Base-by-base conservation (phyloP, 1,140 invertebrate genomes). In the Apis laboriosa region DNA sequence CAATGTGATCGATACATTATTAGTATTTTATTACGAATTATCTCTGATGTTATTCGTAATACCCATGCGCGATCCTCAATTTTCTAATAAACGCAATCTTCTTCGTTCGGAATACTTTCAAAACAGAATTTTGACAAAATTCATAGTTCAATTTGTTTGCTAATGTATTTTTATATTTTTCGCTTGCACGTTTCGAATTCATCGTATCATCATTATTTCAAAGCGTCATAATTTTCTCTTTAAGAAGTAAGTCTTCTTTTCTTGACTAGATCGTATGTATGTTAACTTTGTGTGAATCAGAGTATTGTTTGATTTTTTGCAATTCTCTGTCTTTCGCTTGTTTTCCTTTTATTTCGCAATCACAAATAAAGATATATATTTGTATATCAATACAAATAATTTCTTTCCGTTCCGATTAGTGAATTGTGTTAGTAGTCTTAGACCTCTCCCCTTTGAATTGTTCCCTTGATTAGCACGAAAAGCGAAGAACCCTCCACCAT, bases 401-500 rank as follows among this genome's bases (percentile, higher is more conserved):
- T 66, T 24, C 24, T 51, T 67, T 55, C n/a, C 64, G 43, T 0
- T 17, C 63, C 66, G 28, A 83, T 78, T 70, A 83, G 21, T 83
- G 63, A 77, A 49, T 67, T 66, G 71, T 70, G 77, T 88, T 85
- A 85, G 84, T 79, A 79, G 77, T 80, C 70, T 64, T 74, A 70
- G 34, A 60, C 72, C 87, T 84, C 58, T 75, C 74, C 80, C 80
- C 78, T 86, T 76, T 60, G 21, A 82, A 72, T 58, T 56, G 66
- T n/a, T 43, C 21, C 87, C 88, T 87, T 91, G 89, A 82, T 92
- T 92, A 91, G 88, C 80, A 87, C 78, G 86, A 88, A 91, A 89
- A 86, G 76, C 81, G 88, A 90, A 90, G 90, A 66, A 89, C 90
- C 93, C 92, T 76, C 90, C 92, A 92, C 92, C 93, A 93, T 92